Evolutionary conservation across 2,113 vertebrate species (phyloP).

Genomic region (Cyrtonyx montezumae): DNA sequence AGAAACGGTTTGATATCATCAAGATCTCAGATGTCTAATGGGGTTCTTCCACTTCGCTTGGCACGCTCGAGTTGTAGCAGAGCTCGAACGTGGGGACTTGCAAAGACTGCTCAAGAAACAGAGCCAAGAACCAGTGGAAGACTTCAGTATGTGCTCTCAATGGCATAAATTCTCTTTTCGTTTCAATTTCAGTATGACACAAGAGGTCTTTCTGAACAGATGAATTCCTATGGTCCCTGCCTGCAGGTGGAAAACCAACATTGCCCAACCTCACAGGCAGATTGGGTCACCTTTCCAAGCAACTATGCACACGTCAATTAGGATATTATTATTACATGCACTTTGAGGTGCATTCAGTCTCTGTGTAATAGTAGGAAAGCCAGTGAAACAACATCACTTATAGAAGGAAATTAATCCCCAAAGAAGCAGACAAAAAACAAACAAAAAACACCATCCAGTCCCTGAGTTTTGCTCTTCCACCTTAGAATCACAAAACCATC

Average conservation of each 20-base stretch:
- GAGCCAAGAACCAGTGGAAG: background rate
- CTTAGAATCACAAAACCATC: background rate
- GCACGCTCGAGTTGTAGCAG: rapidly evolving
- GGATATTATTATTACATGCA: too few relatives aligned
- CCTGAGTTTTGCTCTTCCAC: rapidly evolving
- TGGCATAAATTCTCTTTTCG: background rate
- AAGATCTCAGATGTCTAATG: background rate
- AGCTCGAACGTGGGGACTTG: background rate
- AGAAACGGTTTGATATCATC: background rate
- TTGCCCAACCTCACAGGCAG: background rate
- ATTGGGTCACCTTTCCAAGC: background rate
- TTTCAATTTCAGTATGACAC: background rate
- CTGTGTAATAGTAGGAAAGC: background rate
- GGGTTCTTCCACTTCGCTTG: background rate
- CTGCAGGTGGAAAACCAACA: background rate
- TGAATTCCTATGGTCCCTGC: background rate
- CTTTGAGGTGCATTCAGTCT: too few relatives aligned
- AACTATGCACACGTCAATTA: background rate
- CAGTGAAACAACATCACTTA: background rate
- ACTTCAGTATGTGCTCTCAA: background rate
- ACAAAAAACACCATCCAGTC: background rate
- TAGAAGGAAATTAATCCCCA: background rate
- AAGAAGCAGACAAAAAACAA: background rate
- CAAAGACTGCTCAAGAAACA: background rate
- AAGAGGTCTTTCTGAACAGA: background rate